A percentile compares a stretch with the other conserved stretches of the same genome.
Evolutionary conservation across 2,797 vertebrate genomes (phyloP).

Genomic region (Gobionotothen gibberifrons): DNA sequence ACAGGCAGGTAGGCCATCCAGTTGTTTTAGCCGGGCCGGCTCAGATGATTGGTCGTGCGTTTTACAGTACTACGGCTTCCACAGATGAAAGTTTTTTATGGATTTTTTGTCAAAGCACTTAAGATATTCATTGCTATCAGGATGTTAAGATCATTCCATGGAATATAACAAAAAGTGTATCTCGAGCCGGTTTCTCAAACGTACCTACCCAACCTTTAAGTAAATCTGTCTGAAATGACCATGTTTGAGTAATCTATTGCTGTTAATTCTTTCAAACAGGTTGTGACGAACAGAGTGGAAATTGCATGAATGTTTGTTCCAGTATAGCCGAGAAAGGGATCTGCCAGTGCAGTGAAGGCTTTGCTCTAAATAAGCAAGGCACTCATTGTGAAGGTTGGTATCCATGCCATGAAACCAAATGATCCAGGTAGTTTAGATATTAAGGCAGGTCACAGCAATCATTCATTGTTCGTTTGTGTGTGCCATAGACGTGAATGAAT

Average conservation of each 20-base stretch:
- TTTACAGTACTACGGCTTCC: no score
- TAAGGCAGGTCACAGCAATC: background rate
- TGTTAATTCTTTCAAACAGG: constrained; percentile 70
- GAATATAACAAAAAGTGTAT: no score
- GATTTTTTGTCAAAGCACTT: no score
- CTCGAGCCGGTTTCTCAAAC: no score
- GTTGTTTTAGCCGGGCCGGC: no score
- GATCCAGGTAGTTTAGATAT: background rate
- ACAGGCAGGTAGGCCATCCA: no score
- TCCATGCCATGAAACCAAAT: background rate
- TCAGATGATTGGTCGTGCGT: no score
- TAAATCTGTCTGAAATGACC: background rate
- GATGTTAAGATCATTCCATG: no score
- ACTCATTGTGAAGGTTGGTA: constrained; percentile 90
- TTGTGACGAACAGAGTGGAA: constrained; percentile 76
- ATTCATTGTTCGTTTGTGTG: constrained; percentile 10
- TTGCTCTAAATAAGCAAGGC: constrained; percentile 84
- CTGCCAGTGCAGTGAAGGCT: constrained; percentile 89
- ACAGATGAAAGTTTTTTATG: no score
- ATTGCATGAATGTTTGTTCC: constrained; percentile 84
- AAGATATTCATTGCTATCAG: no score
- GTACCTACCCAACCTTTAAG: no score
- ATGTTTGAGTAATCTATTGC: background rate
- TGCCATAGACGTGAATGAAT: constrained; percentile 92
- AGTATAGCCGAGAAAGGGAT: constrained; percentile 53